Evolutionary conservation across 1,140 invertebrate species (phyloP), one percentile per base, ranked within the genome.

Genomic region (Drosophila seguyi): DNA sequence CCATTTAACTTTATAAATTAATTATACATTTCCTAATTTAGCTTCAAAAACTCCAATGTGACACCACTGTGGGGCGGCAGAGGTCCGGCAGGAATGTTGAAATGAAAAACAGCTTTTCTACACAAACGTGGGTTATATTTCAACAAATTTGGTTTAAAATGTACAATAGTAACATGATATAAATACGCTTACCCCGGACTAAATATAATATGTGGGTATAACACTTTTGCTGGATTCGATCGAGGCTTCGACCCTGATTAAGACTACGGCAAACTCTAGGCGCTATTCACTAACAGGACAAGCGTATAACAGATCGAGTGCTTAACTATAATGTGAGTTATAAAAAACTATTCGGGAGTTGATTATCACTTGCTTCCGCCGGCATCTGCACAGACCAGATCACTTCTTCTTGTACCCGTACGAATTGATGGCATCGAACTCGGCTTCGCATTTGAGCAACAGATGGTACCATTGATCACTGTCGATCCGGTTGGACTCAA

Each of bases 361-460:
- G 3, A 73, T 68, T 85, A 87, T 87, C 84, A 87, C 84, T 84
- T 84, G 84, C 67, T 71, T 73, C 58, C 50, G 41, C 53, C 34
- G 45, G 34, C 38, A 55, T 55, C 20, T 55, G 25, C 52, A 55
- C 13, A 20, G 18, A 22, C 18, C 31, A 27, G 14, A 41, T 66
- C 41, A 85, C 69, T 88, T 95, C 85, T 95, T 96, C 71, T 95
- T 95, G 88, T 96, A 96, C 31, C 96, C 96, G 81, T 96, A 97
- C 0, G 95, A 95, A 90, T 96, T 96, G 90, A 97, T 96, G 25
- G 95, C 96, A 61, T 94, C 94, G 90, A 95, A 97, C 93, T 97
- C 97, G 47, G 94, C 91, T 76, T 97, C 96, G 80, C 95, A 95
- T 83, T 94, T 94, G 0, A 95, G 50, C 27, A 97, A 91, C 20